A percentile compares a stretch with the other conserved stretches of the same genome.
Conservation (phyloP, 2,797 vertebrate species). For the Chiloscyllium punctatum region DNA sequence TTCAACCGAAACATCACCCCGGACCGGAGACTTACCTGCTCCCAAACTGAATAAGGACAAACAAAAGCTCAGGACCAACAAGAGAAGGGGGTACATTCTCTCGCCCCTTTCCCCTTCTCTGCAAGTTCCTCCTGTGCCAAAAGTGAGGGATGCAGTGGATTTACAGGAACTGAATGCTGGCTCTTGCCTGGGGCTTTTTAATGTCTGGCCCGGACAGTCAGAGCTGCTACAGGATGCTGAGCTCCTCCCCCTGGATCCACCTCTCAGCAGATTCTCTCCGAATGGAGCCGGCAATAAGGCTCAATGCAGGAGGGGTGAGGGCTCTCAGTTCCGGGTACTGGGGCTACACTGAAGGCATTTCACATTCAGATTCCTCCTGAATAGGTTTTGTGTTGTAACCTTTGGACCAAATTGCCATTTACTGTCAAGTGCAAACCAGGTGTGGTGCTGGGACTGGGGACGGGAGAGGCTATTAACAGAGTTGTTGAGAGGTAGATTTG, state of each 20-base stretch:
- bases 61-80: background rate
- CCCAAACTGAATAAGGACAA: background rate
- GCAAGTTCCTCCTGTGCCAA: too few relatives aligned
- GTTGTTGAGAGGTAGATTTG: background rate
- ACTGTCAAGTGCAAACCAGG: background rate
- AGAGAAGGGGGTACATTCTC: background rate
- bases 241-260: slow-evolving; percentile 9
- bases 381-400: background rate
- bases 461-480: too few relatives aligned
- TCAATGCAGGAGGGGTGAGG: background rate
- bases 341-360: too few relatives aligned
- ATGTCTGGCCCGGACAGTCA: background rate
- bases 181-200: background rate
- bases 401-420: background rate
- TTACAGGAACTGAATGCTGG: background rate
- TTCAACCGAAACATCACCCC: background rate
- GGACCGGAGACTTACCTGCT: background rate
- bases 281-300: background rate
- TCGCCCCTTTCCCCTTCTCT: too few relatives aligned
- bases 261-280: background rate
- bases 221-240: background rate
- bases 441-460: background rate
- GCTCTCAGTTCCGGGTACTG: background rate
- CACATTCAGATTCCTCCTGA: background rate
- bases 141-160: background rate